Conservation (phyloP, 2,797 vertebrate genomes). For the Thaleichthys pacificus region DNA sequence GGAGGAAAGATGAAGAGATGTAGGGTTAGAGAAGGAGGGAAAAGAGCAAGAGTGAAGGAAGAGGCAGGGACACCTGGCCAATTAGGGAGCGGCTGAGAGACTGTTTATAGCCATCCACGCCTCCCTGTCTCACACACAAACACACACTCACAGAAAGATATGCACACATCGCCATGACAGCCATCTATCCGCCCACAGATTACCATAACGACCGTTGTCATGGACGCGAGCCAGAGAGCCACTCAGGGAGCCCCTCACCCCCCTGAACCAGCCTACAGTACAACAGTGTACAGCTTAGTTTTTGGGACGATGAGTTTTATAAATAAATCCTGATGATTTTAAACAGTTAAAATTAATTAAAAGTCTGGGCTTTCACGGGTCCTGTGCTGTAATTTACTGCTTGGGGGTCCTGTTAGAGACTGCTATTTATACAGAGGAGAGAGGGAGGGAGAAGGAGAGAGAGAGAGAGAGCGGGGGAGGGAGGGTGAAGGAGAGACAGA, state of each 20-base stretch:
- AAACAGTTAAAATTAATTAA: conserved; percentile 48
- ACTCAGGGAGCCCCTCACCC: conserved; percentile 42
- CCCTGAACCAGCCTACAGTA: conserved; percentile 12
- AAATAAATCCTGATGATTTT: conserved; percentile 45
- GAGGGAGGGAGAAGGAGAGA: conserved; percentile 45
- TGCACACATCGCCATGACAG: conserved; percentile 77
- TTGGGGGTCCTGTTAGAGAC: conserved; percentile 25
- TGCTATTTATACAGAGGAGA: conserved; percentile 30
- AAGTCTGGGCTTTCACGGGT: conserved; percentile 25
- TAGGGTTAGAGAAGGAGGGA: no score
- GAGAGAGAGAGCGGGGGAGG: conserved; percentile 9
- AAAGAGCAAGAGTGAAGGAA: neutral
- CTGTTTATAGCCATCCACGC: conserved; percentile 79
- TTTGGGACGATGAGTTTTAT: conserved; percentile 43
- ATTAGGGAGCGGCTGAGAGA: conserved; percentile 82
- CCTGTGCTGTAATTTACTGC: conserved; percentile 37
- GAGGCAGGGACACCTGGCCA: conserved; percentile 82
- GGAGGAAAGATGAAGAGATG: no score
- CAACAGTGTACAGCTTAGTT: conserved; percentile 39
- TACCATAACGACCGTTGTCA: conserved; percentile 86
- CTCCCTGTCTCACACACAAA: conserved; percentile 26
- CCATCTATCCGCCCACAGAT: conserved; percentile 87
- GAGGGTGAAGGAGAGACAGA: conserved; percentile 34
- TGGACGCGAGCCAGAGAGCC: conserved; percentile 82
- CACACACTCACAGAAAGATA: conserved; percentile 42